Evolutionary conservation across 2,888 invertebrate species (phyloP), one percentile per base, ranked within the genome.

Genomic region (Palloptera scutellata): DNA sequence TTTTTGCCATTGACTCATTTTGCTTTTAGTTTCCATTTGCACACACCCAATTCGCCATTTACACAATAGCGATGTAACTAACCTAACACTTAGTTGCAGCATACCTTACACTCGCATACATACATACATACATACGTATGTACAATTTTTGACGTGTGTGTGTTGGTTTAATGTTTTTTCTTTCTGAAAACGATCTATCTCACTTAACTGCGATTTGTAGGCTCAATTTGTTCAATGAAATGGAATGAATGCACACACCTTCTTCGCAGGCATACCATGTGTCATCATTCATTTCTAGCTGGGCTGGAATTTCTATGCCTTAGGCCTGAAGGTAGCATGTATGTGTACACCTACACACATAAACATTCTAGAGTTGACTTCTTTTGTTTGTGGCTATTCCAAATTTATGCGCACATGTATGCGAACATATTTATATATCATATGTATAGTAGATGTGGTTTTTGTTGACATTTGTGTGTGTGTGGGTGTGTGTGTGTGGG

Each of bases 161-260:
- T 30, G 30, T 30, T 30, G 30, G 30, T 30, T 30, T 30, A 6
- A 30, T 30, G 2, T 30, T 30, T 30, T 30, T 10, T 53, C 4
- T 53, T 1, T 53, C 15, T 53, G 48, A 17, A 60, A 45, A 20
- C 60, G 60, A 60, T 60, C 60, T 48, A 60, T 60, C 60, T 60
- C 60, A 60, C 60, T 60, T 60, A 19, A 20, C 30, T 45, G 60
- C 48, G 60, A 60, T 60, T 60, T 60, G 60, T 60, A 45, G 45
- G 48, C 48, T 48, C 51, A 60, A 60, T 60, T 60, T 59, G 43
- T 43, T 17, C 51, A 13, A 12, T 17, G 59, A 15, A 19, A 59
- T 59, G 5, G 59, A 17, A 45, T 15, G 15, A 8, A 48, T 8
- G 15, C 51, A 13, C 51, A 13, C 45, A 45, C 59, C 13, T 48